phyloP scores from a whole-genome alignment of 2,888 invertebrate species.

The Hedya salicella region DNA sequence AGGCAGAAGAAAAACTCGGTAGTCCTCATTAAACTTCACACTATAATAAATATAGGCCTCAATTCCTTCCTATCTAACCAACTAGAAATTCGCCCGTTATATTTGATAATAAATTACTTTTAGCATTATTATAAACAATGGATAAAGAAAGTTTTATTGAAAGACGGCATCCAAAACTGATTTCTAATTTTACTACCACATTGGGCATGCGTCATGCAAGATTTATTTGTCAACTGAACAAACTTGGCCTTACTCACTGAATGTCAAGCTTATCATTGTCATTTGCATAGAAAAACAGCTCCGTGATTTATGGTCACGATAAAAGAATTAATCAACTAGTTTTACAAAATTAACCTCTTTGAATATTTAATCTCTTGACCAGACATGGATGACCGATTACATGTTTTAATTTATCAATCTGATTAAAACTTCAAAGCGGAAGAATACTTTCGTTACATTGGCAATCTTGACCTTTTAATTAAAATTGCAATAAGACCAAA shows the following conservation, averaged over 20 bases:
- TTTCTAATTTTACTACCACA: constrained; percentile 57
- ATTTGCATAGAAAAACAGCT: constrained; percentile 54
- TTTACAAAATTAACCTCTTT: constrained; percentile 31
- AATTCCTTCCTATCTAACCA: too few relatives aligned
- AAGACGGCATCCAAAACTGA: constrained; percentile 13
- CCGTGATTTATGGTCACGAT: constrained; percentile 30
- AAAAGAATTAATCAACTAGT: constrained; percentile 31
- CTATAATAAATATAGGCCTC: too few relatives aligned
- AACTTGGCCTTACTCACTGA: constrained; percentile 61
- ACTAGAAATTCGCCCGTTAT: too few relatives aligned
- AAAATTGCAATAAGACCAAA: constrained; percentile 2
- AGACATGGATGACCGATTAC: constrained; percentile 29
- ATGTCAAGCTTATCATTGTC: constrained; percentile 58
- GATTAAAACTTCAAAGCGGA: constrained; percentile 22
- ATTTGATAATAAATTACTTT: too few relatives aligned
- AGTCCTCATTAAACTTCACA: too few relatives aligned
- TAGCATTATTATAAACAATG: too few relatives aligned
- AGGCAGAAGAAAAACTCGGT: too few relatives aligned
- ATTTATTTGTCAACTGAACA: constrained; percentile 61
- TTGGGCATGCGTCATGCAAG: constrained; percentile 51
- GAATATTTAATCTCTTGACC: constrained; percentile 26
- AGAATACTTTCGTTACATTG: constrained; percentile 9
- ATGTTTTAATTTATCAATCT: constrained; percentile 12
- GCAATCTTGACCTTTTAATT: constrained; percentile 28
- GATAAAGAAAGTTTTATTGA: constrained; percentile 16